These are phyloP conservation scores for Pristionchus japonicus DNA, from an alignment of 2,888 invertebrate species.

Conservation along the genomic window DNA sequence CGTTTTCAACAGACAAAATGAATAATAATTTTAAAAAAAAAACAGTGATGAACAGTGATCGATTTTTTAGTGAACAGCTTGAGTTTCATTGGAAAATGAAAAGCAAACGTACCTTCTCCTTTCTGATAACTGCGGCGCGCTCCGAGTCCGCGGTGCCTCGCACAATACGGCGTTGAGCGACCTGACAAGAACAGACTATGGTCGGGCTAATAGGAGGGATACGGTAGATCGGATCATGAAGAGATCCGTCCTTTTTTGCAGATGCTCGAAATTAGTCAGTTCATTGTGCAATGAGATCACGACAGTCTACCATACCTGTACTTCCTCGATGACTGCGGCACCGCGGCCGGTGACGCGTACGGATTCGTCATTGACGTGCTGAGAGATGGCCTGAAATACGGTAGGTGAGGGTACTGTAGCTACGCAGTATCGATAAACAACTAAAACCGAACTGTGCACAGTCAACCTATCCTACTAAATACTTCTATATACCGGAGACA, in stretches of 20 bases:
- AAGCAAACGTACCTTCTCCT: constrained; percentile 1
- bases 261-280: no score
- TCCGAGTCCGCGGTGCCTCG: constrained; percentile 4
- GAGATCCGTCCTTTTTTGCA: no score
- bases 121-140: background rate
- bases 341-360: constrained; percentile 66
- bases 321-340: constrained; percentile 65
- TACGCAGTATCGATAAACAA: background rate
- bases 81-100: background rate
- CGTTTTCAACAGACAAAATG: no score
- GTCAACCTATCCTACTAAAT: background rate
- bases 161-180: constrained; percentile 1
- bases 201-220: no score
- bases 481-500: no score
- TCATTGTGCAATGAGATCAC: background rate
- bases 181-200: background rate
- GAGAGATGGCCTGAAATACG: constrained; percentile 60
- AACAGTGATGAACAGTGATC: background rate
- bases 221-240: background rate
- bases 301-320: constrained; percentile 49
- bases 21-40: background rate
- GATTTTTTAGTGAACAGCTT: background rate
- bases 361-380: constrained; percentile 56
- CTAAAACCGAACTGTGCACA: background rate
- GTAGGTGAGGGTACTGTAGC: background rate